Percentiles rank a stretch among this genome's conserved stretches.
phyloP scores from a whole-genome alignment of 2,797 vertebrate genomes.

The Brachyalestes nurse region DNA sequence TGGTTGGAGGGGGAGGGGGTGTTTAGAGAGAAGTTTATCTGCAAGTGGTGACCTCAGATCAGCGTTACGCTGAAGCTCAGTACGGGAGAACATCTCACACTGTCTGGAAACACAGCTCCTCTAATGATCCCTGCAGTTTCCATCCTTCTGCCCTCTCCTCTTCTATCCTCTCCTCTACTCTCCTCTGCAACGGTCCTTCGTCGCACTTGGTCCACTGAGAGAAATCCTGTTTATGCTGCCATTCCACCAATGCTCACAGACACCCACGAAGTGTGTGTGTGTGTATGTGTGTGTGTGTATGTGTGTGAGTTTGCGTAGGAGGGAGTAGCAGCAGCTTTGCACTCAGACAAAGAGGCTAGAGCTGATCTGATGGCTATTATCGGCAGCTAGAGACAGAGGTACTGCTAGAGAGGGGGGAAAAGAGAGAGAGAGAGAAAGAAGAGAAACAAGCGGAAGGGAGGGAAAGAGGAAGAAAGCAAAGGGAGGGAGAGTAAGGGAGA shows the following conservation, averaged over 20 bases:
- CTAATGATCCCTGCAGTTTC: neutral
- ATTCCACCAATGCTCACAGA: conserved; percentile 44
- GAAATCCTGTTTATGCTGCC: conserved; percentile 66
- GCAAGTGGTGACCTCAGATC: conserved; percentile 15
- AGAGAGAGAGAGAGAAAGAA: conserved; percentile 24
- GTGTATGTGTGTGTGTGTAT: conserved; percentile 52
- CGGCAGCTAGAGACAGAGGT: conserved; percentile 72
- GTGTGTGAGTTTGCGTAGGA: conserved; percentile 50
- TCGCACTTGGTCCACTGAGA: conserved; percentile 67
- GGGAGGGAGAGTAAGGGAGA: conserved; percentile 48
- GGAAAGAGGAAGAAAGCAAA: conserved; percentile 50
- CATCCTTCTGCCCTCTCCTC: neutral
- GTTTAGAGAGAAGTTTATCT: conserved; percentile 39
- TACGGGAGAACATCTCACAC: neutral
- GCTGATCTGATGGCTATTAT: conserved; percentile 94
- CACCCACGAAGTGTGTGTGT: conserved; percentile 54
- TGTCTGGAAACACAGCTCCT: neutral
- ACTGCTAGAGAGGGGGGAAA: conserved; percentile 34
- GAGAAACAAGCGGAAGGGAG: neutral
- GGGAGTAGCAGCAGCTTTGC: conserved; percentile 82
- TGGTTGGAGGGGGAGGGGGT: conserved; percentile 16
- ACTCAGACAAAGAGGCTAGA: conserved; percentile 90
- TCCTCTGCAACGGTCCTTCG: conserved; percentile 50
- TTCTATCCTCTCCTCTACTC: neutral
- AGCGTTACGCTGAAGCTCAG: neutral